Percentiles rank a stretch among this genome's conserved stretches.
Conservation (phyloP, 2,113 vertebrate genomes). For the Sus scrofa region T2T-Sscrofa CM000824.6:59821001-59821500, state of each 20-base stretch:
- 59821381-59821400: neutral
- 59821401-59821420: neutral
- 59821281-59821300: neutral
- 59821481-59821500: slow-evolving; percentile 18
- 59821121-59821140: neutral
- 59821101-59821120: neutral
- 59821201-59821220: neutral
- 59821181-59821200: neutral
- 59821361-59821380: neutral
- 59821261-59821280: neutral
- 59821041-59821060: neutral
- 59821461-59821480: neutral
- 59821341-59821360: neutral
- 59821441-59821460: neutral
- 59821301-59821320: neutral
- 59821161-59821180: neutral
- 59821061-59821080: slow-evolving; percentile 6
- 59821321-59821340: neutral
- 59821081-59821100: neutral
- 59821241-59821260: neutral
- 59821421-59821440: neutral
- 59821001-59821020: neutral
- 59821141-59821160: neutral
- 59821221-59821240: neutral
- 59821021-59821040: slow-evolving; percentile 10